Base-by-base conservation (phyloP, 2,113 vertebrate species). In the Triplophysa dalaica region DNA sequence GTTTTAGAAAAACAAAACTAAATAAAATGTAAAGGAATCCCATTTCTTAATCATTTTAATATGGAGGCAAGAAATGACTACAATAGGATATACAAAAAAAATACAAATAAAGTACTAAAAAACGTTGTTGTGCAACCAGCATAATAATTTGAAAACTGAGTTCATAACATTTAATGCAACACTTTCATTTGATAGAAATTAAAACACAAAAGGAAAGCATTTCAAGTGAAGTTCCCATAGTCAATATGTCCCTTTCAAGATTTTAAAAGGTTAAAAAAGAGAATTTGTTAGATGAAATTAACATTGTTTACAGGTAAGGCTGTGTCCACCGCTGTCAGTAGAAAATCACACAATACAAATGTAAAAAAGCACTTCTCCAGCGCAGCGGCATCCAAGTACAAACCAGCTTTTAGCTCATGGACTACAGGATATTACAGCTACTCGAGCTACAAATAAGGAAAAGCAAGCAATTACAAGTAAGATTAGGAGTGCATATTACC, bases 331-430 rank as follows among this genome's bases (percentile, higher is more conserved):
- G 83, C 90, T 89, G 91, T 89, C 88, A 91, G 88, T 91, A 90
- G 89, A 87, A 93, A 82, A 92, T 86, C 87, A 91, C 88, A 93
- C 82, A 86, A 86, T 90, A 91, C 89, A 93, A 81, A 83, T 91
- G 89, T 84, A 88, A 86, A 89, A 86, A 91, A 89, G 89, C 89
- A 92, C 88, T 90, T 93, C 89, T 90, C 89, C 90, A 81, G 83
- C 90, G 86, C 88, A 88, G 90, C 81, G 86, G 89, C 83, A 88
- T 91, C 91, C 91, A 86, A 90, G 88, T 91, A 91, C 95, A 95
- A 94, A 96, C 93, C 96, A 96, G 95, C 95, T 95, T 96, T 97
- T 96, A 98, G 96, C 95, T 98, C 95, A 97, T 95, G 96, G 97
- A 98, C 95, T 94, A 96, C 95, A 94, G 93, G 95, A 91, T 94